A percentile compares a stretch with the other conserved stretches of the same genome.
These are phyloP conservation scores for Philaenus spumarius DNA, from an alignment of 1,140 invertebrate genomes.

Conservation along the genomic window DNA sequence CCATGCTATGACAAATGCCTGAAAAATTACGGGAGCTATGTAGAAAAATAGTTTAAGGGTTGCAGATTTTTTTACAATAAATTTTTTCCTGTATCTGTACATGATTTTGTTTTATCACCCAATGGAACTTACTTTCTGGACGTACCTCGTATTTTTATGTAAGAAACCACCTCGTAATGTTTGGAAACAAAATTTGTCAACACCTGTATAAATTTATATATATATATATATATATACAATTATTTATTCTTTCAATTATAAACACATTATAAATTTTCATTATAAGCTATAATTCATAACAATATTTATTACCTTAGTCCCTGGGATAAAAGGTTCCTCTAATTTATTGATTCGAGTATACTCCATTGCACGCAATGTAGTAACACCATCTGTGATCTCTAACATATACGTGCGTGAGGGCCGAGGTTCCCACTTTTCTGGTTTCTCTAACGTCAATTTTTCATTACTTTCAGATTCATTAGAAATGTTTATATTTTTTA, in stretches of 20 bases:
- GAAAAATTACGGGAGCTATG: no score
- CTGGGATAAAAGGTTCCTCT: constrained; percentile 52
- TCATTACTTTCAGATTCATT: constrained; percentile 36
- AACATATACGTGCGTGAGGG: constrained; percentile 50
- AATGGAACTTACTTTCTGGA: no score
- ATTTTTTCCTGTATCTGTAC: no score
- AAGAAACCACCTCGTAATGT: neutral
- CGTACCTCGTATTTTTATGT: neutral
- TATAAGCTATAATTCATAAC: no score
- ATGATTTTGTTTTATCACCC: no score
- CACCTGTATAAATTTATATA: neutral
- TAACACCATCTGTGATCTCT: constrained; percentile 66
- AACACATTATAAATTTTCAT: neutral
- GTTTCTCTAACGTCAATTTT: constrained; percentile 45
- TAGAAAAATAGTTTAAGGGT: no score
- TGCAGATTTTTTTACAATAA: no score
- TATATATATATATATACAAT: neutral
- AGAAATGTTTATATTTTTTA: constrained; percentile 45
- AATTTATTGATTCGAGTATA: constrained; percentile 56
- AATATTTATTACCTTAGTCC: constrained; percentile 48
- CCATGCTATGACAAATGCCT: no score
- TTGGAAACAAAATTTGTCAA: neutral
- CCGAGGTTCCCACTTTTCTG: constrained; percentile 40
- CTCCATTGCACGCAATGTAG: constrained; percentile 64
- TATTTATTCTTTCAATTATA: neutral